Evolutionary conservation across 2,797 vertebrate genomes (phyloP).

Genomic region (Eospalax fontanierii): DNA sequence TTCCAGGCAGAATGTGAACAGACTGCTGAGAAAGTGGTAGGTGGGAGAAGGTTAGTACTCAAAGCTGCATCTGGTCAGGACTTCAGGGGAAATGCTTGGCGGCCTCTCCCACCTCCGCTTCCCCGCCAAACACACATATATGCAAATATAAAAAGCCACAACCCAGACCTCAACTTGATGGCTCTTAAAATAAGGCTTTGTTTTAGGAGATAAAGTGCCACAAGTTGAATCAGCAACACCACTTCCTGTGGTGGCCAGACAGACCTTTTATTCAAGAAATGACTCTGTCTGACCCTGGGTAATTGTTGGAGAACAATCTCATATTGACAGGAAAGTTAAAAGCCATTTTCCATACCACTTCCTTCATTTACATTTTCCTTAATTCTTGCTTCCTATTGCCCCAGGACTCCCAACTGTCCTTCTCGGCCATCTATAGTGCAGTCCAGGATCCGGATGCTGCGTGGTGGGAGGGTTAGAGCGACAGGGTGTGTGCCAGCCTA

Average conservation of each 20-base stretch:
- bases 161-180: constrained; percentile 67
- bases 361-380: constrained; percentile 58
- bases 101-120: constrained; percentile 45
- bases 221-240: constrained; percentile 47
- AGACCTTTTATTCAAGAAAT: constrained; percentile 53
- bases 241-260: constrained; percentile 60
- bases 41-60: constrained; percentile 42
- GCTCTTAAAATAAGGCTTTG: constrained; percentile 77
- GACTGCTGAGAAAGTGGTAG: constrained; percentile 56
- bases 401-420: neutral
- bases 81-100: constrained; percentile 21
- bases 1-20: constrained; percentile 50
- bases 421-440: constrained; percentile 13
- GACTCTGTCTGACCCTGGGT: constrained; percentile 72
- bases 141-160: constrained; percentile 70
- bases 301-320: constrained; percentile 66
- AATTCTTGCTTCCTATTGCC: constrained; percentile 46
- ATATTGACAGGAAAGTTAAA: constrained; percentile 61
- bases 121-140: constrained; percentile 31
- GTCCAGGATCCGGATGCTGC: neutral
- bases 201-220: constrained; percentile 62
- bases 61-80: constrained; percentile 68
- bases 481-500: neutral
- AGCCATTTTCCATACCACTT: constrained; percentile 20
- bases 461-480: neutral